Conservation (phyloP, 1,140 invertebrate genomes). For the Drosophila triauraria region DNA sequence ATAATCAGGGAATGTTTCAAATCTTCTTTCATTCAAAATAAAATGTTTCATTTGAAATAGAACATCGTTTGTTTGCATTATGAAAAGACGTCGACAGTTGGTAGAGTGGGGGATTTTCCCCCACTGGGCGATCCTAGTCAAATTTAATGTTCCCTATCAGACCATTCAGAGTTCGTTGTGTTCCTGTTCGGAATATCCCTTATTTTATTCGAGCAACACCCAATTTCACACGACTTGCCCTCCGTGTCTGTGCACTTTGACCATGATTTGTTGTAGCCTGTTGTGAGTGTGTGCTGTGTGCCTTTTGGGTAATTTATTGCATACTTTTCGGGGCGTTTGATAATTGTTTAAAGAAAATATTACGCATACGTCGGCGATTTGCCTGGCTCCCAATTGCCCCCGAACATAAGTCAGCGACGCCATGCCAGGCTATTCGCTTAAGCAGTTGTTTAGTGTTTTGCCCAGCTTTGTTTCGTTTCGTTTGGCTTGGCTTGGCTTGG, state of each 20-base stretch:
- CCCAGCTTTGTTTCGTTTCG: constrained; percentile 24
- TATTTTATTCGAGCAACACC: constrained; percentile 62
- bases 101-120: too few relatives aligned
- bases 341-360: constrained; percentile 84
- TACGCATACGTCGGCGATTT: constrained; percentile 78
- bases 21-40: too few relatives aligned
- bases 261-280: constrained; percentile 74
- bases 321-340: constrained; percentile 78
- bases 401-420: constrained; percentile 62
- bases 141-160: constrained; percentile 9
- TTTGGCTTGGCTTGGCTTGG: constrained; percentile 16
- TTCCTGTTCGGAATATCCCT: constrained; percentile 3
- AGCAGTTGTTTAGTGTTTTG: constrained; percentile 31
- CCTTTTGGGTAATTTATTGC: constrained; percentile 70
- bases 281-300: constrained; percentile 16
- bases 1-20: too few relatives aligned
- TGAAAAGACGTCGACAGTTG: too few relatives aligned
- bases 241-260: constrained; percentile 53
- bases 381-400: constrained; percentile 39
- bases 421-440: constrained; percentile 38
- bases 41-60: too few relatives aligned
- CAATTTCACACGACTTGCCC: constrained; percentile 47
- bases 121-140: too few relatives aligned
- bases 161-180: constrained; percentile 35
- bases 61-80: too few relatives aligned